These are phyloP conservation scores for Umimayanthus kanabou DNA, from an alignment of 92 coral and sea anemone species.

Conservation along the genomic window DNA sequence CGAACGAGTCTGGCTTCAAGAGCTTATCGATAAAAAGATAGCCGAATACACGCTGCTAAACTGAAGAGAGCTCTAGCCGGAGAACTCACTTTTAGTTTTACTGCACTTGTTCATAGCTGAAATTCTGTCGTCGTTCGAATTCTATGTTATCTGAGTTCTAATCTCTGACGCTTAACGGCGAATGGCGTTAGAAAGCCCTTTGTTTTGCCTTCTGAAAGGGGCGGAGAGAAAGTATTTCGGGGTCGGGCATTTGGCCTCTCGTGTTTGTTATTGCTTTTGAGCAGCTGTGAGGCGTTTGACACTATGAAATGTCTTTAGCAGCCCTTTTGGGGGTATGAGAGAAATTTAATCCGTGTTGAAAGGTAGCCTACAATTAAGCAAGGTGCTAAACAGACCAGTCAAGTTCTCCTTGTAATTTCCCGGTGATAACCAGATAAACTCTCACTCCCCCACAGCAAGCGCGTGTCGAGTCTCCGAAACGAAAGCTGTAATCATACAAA, in stretches of 20 bases:
- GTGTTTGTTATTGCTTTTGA: constrained; percentile 41
- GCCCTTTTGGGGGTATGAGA: constrained; percentile 34
- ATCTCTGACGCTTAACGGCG: constrained; percentile 29
- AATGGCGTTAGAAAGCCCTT: constrained; percentile 14
- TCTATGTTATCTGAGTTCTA: constrained; percentile 18
- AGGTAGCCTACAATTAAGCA: constrained; percentile 13
- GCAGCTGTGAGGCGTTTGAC: constrained; percentile 45
- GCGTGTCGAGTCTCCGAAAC: constrained; percentile 26
- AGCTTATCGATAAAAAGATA: constrained; percentile 43
- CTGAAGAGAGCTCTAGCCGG: neutral
- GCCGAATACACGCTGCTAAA: constrained; percentile 27
- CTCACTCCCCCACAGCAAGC: constrained; percentile 43
- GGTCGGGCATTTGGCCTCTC: constrained; percentile 38
- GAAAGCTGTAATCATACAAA: constrained; percentile 58
- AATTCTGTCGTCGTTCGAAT: neutral
- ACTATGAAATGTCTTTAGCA: constrained; percentile 38
- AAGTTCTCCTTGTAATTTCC: constrained; percentile 17
- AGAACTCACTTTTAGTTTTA: neutral
- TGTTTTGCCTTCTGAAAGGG: constrained; percentile 36
- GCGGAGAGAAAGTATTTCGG: constrained; percentile 31
- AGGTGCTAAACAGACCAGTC: constrained; percentile 27
- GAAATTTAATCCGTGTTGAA: constrained; percentile 39
- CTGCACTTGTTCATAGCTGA: constrained; percentile 21
- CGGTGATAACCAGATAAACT: constrained; percentile 17
- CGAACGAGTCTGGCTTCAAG: constrained; percentile 36